Percentiles rank a stretch among this genome's conserved stretches.
Evolutionary conservation across 37 sponge, comb jelly and placozoan genomes (phyloP).

Genomic region (Beroe forskalii): DNA sequence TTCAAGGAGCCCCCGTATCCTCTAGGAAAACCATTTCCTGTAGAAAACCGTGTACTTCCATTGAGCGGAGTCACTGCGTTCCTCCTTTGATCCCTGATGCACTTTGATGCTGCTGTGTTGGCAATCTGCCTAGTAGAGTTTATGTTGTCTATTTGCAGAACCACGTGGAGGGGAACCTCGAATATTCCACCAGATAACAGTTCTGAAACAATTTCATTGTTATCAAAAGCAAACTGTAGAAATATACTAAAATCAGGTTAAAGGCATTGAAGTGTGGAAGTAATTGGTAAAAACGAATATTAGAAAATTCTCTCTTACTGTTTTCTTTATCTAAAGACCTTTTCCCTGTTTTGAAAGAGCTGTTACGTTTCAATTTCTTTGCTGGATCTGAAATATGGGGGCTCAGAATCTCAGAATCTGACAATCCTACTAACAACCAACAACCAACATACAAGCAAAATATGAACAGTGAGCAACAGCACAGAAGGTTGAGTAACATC

Average conservation of each 20-base stretch:
- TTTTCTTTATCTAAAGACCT: conserved; percentile 12
- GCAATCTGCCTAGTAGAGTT: too few species aligned
- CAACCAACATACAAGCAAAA: too few species aligned
- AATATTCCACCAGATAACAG: conserved; percentile 35
- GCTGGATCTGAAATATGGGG: conserved; percentile 2
- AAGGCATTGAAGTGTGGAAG: too few species aligned
- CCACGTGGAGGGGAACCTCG: conserved; percentile 22
- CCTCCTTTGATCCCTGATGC: conserved; percentile 11
- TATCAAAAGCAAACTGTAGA: neutral
- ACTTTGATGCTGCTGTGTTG: neutral
- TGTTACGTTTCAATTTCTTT: neutral
- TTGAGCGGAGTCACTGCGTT: neutral
- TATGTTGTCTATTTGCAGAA: conserved; percentile 13
- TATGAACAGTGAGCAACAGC: too few species aligned
- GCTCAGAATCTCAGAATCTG: too few species aligned
- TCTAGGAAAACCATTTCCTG: too few species aligned
- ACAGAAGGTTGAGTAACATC: too few species aligned
- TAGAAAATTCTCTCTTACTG: too few species aligned
- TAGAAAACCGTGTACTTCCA: too few species aligned
- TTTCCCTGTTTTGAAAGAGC: neutral
- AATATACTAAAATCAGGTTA: too few species aligned
- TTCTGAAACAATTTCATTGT: neutral
- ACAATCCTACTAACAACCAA: too few species aligned
- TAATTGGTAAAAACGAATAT: neutral
- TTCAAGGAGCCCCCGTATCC: too few species aligned